Evolutionary conservation across 1,140 invertebrate species (phyloP).

Genomic region (Stratiolaelaps scimitus): DNA sequence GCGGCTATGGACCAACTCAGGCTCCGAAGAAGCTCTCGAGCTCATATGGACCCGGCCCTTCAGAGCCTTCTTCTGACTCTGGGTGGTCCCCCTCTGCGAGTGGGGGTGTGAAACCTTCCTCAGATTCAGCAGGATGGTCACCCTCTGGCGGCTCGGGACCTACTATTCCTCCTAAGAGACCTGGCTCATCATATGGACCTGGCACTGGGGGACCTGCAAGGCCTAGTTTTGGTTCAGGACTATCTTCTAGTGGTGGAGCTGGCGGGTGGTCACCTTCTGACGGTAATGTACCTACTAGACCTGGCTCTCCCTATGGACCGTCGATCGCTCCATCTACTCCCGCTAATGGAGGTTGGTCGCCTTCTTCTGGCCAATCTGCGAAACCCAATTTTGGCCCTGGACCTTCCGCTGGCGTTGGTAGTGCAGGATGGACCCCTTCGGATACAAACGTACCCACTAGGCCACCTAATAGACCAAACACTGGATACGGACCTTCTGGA

Average conservation of each 20-base stretch:
- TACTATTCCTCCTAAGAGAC: slow-evolving; percentile 8
- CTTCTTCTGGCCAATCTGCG: not conserved
- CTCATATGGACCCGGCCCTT: not conserved
- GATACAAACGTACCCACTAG: not conserved
- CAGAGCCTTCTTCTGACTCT: not conserved
- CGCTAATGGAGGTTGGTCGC: slow-evolving; percentile 2
- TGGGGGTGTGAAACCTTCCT: not conserved
- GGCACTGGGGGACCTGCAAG: not conserved
- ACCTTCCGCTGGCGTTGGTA: not conserved
- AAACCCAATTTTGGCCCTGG: not conserved
- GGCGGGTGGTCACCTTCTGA: too few species aligned
- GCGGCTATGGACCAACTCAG: not conserved
- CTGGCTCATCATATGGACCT: not conserved
- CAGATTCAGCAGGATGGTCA: not conserved
- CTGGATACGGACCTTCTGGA: not conserved
- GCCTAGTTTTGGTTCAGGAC: too few species aligned
- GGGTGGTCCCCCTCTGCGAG: not conserved
- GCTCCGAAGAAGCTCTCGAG: not conserved
- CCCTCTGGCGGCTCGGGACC: not conserved
- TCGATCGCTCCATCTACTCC: too few species aligned
- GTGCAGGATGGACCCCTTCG: not conserved
- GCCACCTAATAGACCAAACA: not conserved
- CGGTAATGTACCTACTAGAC: not conserved
- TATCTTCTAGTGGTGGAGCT: too few species aligned
- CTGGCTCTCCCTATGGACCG: not conserved